Base-by-base conservation (phyloP, 2,888 invertebrate genomes). In the Drosophila pegasa region DNA sequence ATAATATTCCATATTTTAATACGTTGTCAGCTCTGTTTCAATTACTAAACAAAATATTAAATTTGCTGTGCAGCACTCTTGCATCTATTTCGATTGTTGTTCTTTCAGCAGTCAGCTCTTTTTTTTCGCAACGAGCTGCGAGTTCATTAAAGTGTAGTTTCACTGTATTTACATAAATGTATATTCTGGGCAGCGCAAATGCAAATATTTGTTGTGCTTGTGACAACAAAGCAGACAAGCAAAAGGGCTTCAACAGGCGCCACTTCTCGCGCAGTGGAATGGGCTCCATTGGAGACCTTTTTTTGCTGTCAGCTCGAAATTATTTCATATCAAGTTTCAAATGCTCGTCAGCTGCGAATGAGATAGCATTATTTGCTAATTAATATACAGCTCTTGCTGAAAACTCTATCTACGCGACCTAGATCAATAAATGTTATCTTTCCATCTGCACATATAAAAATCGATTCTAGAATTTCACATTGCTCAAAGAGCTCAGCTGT, bases 151-250 rank as follows among this genome's bases (percentile, higher is more conserved):
- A 41, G 27, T 33, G 33, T 29, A 43, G 27, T 9, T 18, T 9
- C 27, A 16, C 64, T 64, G 63, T 63, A 35, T 22, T 57, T 57
- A 27, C 48, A 37, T 57, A 57, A 35, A 57, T 63, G 41, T 47
- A 35, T 54, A 58, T 54, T 62, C 45, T 47, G 75, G 74, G 43
- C 66, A 62, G 50, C 64, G 58, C 27, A 43, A 63, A 67, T 61
- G 71, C 75, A 85, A 85, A 82, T 85, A 81, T 85, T 81, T 75
- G 64, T 16, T 48, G 45, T 59, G 43, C 41, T 43, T 62, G 60
- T 67, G 45, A 29, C 61, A 71, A 51, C 67, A 67, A 14, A 40
- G 35, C 27, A 66, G 40, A 25, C 51, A 67, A 67, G 60, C 63
- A 60, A 64, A 77, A 68, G 40, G 60, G 60, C 74, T 73, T 78